These are phyloP conservation scores for Ochlodes sylvanus DNA, from an alignment of 2,888 invertebrate genomes.

Conservation along the genomic window DNA sequence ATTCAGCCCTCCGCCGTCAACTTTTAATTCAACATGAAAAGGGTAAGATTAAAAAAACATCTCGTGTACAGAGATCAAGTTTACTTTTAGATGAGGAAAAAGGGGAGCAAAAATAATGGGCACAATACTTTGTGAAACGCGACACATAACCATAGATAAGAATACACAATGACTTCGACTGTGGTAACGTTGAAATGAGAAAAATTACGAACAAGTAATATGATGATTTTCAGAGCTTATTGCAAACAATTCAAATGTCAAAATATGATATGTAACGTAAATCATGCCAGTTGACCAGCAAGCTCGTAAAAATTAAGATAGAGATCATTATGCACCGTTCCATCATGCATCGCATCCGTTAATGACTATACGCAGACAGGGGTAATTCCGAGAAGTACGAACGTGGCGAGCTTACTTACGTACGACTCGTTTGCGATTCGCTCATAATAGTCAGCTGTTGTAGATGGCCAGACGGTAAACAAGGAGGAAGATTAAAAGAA, in stretches of 20 bases:
- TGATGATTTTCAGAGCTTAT: neutral
- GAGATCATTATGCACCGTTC: neutral
- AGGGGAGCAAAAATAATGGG: constrained; percentile 38
- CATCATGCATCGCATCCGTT: neutral
- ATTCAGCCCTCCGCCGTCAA: constrained; percentile 40
- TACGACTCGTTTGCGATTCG: constrained; percentile 29
- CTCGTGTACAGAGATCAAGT: constrained; percentile 47
- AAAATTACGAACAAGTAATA: neutral
- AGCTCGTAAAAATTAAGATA: neutral
- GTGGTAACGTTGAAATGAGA: neutral
- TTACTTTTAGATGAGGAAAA: constrained; percentile 44
- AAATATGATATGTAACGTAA: no score
- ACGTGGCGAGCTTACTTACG: constrained; percentile 29
- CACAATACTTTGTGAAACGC: neutral
- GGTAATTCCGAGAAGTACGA: constrained; percentile 10
- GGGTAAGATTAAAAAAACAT: constrained; percentile 55
- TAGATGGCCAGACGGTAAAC: constrained; percentile 31
- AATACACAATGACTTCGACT: neutral
- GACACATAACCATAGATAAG: neutral
- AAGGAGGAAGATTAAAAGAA: constrained; percentile 24
- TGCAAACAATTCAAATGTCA: no score
- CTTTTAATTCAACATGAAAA: constrained; percentile 43
- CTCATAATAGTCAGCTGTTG: constrained; percentile 25
- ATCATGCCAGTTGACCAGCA: neutral
- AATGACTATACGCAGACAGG: neutral